Evolutionary conservation across 2,888 invertebrate species (phyloP).

Genomic region (Stegophylla sp.): DNA sequence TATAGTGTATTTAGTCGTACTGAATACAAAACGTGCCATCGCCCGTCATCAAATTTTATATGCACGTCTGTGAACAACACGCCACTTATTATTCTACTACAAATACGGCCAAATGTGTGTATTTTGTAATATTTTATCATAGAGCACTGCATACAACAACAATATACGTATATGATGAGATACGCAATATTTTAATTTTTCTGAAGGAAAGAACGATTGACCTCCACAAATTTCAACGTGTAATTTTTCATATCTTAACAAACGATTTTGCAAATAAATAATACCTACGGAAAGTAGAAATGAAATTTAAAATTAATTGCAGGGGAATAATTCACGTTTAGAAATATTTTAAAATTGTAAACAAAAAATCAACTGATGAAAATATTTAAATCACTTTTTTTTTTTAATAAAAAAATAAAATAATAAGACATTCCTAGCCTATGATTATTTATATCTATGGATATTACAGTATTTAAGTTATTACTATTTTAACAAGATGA

Average conservation of each 20-base stretch:
- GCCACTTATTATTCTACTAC: conserved; percentile 38
- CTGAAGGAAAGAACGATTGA: neutral
- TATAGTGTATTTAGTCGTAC: conserved; percentile 40
- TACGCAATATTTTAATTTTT: conserved; percentile 12
- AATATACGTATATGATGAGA: conserved; percentile 14
- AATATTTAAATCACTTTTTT: too few species aligned
- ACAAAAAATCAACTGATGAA: too few species aligned
- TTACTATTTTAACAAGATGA: too few species aligned
- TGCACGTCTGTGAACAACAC: conserved; percentile 48
- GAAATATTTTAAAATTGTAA: too few species aligned
- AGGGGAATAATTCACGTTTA: too few species aligned
- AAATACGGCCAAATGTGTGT: conserved; percentile 49
- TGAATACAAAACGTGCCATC: conserved; percentile 53
- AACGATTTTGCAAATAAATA: too few species aligned
- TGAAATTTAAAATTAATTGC: too few species aligned
- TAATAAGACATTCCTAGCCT: too few species aligned
- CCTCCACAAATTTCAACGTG: neutral
- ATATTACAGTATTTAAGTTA: too few species aligned
- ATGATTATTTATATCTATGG: too few species aligned
- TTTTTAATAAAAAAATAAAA: too few species aligned
- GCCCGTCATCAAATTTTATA: conserved; percentile 47
- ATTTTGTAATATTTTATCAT: conserved; percentile 37
- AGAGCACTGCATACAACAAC: neutral
- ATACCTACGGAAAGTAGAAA: too few species aligned
- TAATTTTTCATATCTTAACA: neutral